Base-by-base conservation (phyloP, 2,113 vertebrate species). In the Tachysurus vachellii region DNA sequence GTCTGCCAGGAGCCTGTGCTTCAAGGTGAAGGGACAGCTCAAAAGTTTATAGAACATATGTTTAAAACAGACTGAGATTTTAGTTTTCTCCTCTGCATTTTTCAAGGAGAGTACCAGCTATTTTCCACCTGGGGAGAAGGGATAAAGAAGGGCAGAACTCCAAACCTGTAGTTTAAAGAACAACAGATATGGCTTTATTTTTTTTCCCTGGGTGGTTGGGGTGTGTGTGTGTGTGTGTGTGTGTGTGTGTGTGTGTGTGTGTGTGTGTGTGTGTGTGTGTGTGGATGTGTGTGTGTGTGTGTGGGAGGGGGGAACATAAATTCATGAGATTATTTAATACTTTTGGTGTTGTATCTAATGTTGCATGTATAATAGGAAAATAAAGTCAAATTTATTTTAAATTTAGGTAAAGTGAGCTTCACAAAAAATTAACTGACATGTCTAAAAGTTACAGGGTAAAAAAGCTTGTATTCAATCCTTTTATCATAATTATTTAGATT, bases 41-140 rank as follows among this genome's bases (percentile, higher is more conserved):
- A 87, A 68, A 86, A 83, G 31, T 71, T 14, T 61, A 84, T 87
- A 68, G 31, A n/a, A 89, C 88, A 89, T 73, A 87, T 87, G 75
- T 71, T 84, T 68, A 19, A 64, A 62, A 71, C 28, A 76, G 57
- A 11, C 59, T 85, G 75, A 23, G 26, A 76, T 19, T 53, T 61
- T 61, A 50, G 71, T 59, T 13, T 79, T 75, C 42, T 44, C 16
- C 10, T 28, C 19, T 79, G 50, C 53, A 71, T 86, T 61, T 75
- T 31, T 61, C 23, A 62, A 50, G 71, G 56, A 54, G 23, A 31
- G 57, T 53, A 28, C 44, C 61, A 31, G 77, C 44, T 62, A 62
- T 47, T 83, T 73, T 84, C 36, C 66, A 80, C 66, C 57, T 80
- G 71, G 76, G 16, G 12, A 71, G 26, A 82, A 57, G 56, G 50